Base-by-base conservation (phyloP, 1,140 invertebrate species). In the Proales similis region DNA sequence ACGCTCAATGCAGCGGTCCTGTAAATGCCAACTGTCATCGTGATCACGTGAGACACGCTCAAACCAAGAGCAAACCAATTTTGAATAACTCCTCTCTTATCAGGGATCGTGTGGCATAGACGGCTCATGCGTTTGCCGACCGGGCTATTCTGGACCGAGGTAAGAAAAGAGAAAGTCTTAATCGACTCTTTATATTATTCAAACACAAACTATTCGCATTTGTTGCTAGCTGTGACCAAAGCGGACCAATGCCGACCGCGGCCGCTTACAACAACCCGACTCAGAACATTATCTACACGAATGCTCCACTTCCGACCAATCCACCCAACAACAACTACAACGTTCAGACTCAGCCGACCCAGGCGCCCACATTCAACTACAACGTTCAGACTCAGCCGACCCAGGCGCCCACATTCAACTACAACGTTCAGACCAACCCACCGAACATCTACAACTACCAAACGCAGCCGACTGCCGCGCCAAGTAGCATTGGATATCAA, bases 11-110 rank as follows among this genome's bases (percentile, higher is more conserved):
- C 6, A 24, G 14, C 4, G 51, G 51, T 26, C 36, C 51, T 27
- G 51, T 27, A 5, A 20, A 53, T 32, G 51, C 36, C 19, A 36
- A 57, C 17, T 57, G 51, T 57, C 51, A 57, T 26, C 17, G 51
- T 14, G 51, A 57, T 30, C 38, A 57, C 20, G 33, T 36, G 33
- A 36, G 14, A 36, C 9, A 36, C 9, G 14, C 14, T 36, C 14
- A 9, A 36, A 9, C 14, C 14, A 9, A 36, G 33, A 36, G 9
- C 14, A 9, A 9, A 9, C 14, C 9, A 36, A 36, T 36, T 36
- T 36, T 36, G 14, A 36, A 9, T 36, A 14, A 36, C 9, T 36
- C 33, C 14, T 36, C 9, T 36, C 9, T 9, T 36, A 36, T 9
- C 9, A 36, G 33, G 51, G 51, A 3, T 42, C 20, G 4, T 57